Evolutionary conservation across 1,140 invertebrate species (phyloP).

Genomic region (Venturia canescens): DNA sequence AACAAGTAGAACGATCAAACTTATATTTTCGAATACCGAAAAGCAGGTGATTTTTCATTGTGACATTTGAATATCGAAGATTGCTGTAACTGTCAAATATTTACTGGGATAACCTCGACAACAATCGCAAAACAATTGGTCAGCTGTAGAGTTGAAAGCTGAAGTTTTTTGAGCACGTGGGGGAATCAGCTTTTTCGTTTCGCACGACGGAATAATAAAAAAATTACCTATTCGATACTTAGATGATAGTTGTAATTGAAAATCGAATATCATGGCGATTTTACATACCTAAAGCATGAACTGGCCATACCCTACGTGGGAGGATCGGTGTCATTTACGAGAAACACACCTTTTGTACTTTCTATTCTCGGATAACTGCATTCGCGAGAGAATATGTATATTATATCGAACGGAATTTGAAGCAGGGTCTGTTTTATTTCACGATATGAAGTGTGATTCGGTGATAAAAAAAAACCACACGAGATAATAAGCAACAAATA

Average conservation of each 20-base stretch:
- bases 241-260: background rate
- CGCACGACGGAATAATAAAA: background rate
- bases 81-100: background rate
- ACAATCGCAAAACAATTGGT: slow-evolving; percentile 30
- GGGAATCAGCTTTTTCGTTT: background rate
- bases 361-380: slow-evolving; percentile 18
- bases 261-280: background rate
- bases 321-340: slow-evolving; percentile 55
- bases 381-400: no score
- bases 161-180: background rate
- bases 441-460: background rate
- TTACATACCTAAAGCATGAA: slow-evolving; percentile 72
- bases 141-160: background rate
- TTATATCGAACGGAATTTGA: slow-evolving; percentile 3
- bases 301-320: slow-evolving; percentile 71
- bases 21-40: no score
- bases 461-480: background rate
- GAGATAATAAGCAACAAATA: background rate
- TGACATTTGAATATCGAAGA: slow-evolving; percentile 14
- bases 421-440: background rate
- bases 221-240: background rate
- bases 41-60: no score
- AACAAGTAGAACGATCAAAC: no score
- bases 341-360: slow-evolving; percentile 36
- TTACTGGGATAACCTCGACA: slow-evolving; percentile 17